Percentiles rank a stretch among this genome's conserved stretches.
Conservation (phyloP, 2,113 vertebrate genomes). For the Tympanuchus pallidicinctus region DNA sequence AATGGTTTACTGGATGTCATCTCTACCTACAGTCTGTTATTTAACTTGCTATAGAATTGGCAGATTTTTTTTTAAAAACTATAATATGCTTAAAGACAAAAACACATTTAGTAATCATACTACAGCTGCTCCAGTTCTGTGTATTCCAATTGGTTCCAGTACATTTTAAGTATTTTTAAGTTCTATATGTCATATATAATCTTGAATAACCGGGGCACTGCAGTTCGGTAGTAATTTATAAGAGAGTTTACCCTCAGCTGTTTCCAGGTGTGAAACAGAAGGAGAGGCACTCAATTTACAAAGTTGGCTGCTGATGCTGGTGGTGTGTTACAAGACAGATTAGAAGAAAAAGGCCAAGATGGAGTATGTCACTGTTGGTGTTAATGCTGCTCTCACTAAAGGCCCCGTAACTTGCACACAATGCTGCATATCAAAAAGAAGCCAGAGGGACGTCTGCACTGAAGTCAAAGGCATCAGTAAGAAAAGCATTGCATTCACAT, state of each 20-base stretch:
- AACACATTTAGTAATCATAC: not conserved
- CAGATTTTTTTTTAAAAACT: accelerated
- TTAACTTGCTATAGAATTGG: not conserved
- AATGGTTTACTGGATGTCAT: not conserved
- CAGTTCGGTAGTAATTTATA: not conserved
- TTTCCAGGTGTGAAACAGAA: not conserved
- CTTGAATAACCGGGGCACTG: not conserved
- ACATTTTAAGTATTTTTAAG: not conserved
- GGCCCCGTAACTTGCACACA: not conserved
- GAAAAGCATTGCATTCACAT: not conserved
- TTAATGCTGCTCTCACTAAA: too few species aligned
- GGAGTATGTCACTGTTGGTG: not conserved
- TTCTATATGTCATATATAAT: not conserved
- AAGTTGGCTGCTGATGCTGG: not conserved
- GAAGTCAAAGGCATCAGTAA: not conserved
- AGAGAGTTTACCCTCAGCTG: not conserved
- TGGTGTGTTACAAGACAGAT: not conserved
- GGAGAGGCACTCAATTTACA: not conserved
- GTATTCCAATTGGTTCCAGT: not conserved
- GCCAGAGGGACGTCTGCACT: not conserved
- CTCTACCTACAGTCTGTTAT: not conserved
- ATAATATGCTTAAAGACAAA: not conserved
- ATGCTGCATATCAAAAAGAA: not conserved
- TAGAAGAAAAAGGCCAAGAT: not conserved
- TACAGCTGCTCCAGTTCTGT: not conserved